Conservation (phyloP, 2,113 vertebrate species). For the Ceyx cyanopectus region DNA sequence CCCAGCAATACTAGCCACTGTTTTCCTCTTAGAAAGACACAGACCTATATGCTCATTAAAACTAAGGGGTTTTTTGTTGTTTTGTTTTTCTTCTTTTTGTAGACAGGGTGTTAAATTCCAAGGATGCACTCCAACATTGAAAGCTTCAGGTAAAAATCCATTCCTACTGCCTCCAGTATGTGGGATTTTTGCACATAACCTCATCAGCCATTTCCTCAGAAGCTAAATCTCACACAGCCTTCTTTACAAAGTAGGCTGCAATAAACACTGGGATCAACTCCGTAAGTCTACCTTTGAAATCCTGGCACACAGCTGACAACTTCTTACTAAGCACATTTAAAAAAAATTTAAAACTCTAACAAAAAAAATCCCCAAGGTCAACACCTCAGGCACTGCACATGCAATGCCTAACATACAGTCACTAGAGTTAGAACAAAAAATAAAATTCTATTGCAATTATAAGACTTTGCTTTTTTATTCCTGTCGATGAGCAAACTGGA, state of each 20-base stretch:
- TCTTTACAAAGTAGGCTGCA: neutral
- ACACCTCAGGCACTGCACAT: fast-evolving
- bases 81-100: neutral
- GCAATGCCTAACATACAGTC: neutral
- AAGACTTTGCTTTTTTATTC: neutral
- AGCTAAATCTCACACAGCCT: neutral
- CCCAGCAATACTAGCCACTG: neutral
- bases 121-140: neutral
- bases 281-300: neutral
- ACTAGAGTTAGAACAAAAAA: neutral
- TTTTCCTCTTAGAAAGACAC: neutral
- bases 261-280: neutral
- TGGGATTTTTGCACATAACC: fast-evolving
- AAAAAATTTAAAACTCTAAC: neutral
- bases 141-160: neutral
- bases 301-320: neutral
- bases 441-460: neutral
- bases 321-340: neutral
- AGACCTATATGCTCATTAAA: neutral
- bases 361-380: neutral
- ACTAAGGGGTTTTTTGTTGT: fast-evolving
- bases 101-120: neutral
- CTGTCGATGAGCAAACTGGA: neutral
- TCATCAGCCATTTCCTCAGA: neutral
- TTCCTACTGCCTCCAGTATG: neutral